Evolutionary conservation across 2,113 vertebrate species (phyloP), one percentile per base, ranked within the genome.

Genomic region (Loxodonta africana): DNA sequence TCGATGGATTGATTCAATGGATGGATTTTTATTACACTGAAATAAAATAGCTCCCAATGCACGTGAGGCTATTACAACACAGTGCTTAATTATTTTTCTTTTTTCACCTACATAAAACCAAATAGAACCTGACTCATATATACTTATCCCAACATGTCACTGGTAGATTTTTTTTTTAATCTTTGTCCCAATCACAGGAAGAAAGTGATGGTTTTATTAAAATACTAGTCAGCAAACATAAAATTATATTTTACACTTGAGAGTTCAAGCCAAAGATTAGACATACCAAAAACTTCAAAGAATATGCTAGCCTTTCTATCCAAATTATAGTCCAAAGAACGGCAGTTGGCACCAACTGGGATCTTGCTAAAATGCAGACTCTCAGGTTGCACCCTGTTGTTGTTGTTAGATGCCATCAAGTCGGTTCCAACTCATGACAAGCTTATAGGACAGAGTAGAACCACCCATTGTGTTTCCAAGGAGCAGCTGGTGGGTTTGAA

Each of bases 291-390:
- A 25, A 77, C n/a, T 53, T 65, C 20, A 60, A 76, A 5, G 8
- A 74, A 41, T 82, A 23, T 44, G 10, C 15, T 83, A 67, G 76
- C 0, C 8, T 46, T 86, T n/a, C 11, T 81, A 74, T 48, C 60
- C 57, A 91, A 82, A 69, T 69, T 91, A 2, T 67, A 41, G 23
- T 83, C 37, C 28, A 62, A 91, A 23, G 33, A 76, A 82, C 6
- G 74, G 30, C 17, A 65, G 3, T 82, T 57, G 44, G 28, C 33
- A 57, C 77, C 12, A 53, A 20, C 28, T 84, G 26, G 41, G 10
- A 44, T n/a, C 20, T 84, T 63, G 41, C 51, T 57, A 81, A 92
- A 93, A 93, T 85, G 44, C 44, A 90, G 86, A 86, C 48, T 37
- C 37, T 37, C 37, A 37, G 37, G 37, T 37, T 37, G 37, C 37